Percentiles rank a stretch among this genome's conserved stretches.
These are phyloP conservation scores for Himantopus leucocephalus DNA, from an alignment of 2,113 vertebrate species.

Conservation along the genomic window DNA sequence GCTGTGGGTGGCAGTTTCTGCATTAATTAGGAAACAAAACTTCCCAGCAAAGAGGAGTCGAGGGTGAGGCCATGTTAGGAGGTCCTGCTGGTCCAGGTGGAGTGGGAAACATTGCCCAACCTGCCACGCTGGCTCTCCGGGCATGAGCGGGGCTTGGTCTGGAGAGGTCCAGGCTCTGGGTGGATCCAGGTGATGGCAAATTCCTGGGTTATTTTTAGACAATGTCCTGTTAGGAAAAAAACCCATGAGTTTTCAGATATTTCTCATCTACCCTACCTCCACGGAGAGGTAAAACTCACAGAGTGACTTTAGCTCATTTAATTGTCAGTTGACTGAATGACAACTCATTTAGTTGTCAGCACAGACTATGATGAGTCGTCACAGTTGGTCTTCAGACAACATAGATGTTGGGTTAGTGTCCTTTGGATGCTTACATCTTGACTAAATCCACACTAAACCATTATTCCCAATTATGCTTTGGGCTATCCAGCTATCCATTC, in stretches of 20 bases:
- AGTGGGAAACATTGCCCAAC: fast-evolving
- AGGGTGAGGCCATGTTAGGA: not conserved
- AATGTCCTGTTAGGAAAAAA: not conserved
- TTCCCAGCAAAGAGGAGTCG: fast-evolving
- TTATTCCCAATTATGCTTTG: not conserved
- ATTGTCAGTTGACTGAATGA: not conserved
- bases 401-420: fast-evolving
- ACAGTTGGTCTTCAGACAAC: not conserved
- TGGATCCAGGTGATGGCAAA: not conserved
- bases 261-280: not conserved
- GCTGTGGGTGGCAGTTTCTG: not conserved
- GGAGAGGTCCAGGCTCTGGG: not conserved
- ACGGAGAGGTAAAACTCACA: not conserved
- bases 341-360: not conserved
- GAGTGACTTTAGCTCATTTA: not conserved
- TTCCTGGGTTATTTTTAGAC: not conserved
- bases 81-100: not conserved
- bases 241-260: not conserved
- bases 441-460: not conserved
- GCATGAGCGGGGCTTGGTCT: not conserved
- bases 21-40: not conserved
- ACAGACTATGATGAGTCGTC: not conserved
- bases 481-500: not conserved
- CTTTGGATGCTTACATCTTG: not conserved
- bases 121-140: fast-evolving